Evolutionary conservation across 2,797 vertebrate species (phyloP).

Genomic region (Stomatorhinus walkeri): DNA sequence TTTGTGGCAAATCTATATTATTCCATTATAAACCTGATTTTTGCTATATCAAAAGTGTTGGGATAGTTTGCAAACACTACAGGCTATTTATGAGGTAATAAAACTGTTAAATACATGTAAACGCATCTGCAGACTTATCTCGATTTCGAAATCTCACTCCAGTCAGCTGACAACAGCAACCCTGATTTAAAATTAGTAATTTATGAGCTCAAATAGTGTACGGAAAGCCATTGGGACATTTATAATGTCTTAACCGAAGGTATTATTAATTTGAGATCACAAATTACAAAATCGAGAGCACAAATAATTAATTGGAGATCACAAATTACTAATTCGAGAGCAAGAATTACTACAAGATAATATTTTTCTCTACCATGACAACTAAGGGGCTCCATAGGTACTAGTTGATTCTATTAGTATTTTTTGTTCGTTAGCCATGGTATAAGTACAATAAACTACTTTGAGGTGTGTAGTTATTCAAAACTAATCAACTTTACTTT

Average conservation of each 20-base stretch:
- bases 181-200: not conserved
- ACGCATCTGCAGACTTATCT: not conserved
- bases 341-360: not conserved
- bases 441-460: not conserved
- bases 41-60: not conserved
- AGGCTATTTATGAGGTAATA: not conserved
- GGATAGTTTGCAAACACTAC: not conserved
- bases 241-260: not conserved
- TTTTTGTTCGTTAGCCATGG: not conserved
- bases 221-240: not conserved
- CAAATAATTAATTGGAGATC: not conserved
- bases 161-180: not conserved
- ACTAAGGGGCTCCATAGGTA: not conserved
- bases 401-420: not conserved
- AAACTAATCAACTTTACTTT: not conserved
- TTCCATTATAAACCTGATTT: not conserved
- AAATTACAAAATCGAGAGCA: not conserved
- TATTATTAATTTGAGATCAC: not conserved
- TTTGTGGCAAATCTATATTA: not conserved
- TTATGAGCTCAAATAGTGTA: not conserved
- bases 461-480: not conserved
- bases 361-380: not conserved
- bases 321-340: not conserved
- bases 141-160: not conserved
- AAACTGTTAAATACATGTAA: not conserved